These are phyloP conservation scores for Hypomecis atomaria DNA, from an alignment of 2,888 invertebrate species.

Conservation along the genomic window DNA sequence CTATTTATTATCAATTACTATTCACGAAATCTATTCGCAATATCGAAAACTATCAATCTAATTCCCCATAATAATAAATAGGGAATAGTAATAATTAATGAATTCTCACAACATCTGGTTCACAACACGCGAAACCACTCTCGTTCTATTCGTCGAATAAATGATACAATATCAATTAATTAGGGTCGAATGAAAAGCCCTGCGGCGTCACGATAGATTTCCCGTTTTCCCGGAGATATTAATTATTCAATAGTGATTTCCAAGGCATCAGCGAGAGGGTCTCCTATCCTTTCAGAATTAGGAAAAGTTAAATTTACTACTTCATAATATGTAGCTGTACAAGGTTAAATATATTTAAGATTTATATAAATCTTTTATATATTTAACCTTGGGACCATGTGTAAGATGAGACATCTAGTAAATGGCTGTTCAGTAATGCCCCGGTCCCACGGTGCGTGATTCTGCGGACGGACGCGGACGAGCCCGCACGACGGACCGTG, in stretches of 20 bases:
- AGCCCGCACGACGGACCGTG: too few species aligned
- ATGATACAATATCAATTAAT: constrained; percentile 44
- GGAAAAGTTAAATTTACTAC: too few species aligned
- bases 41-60: constrained; percentile 11
- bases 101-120: constrained; percentile 22
- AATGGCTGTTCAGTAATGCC: too few species aligned
- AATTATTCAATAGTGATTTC: constrained; percentile 73
- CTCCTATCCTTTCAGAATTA: constrained; percentile 40
- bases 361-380: too few species aligned
- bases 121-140: constrained; percentile 37
- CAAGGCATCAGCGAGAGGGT: constrained; percentile 55
- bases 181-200: constrained; percentile 38
- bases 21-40: neutral
- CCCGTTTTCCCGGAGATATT: constrained; percentile 50
- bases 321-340: too few species aligned
- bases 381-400: too few species aligned
- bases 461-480: too few species aligned
- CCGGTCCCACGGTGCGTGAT: too few species aligned
- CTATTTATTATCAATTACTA: too few species aligned
- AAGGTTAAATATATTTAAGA: too few species aligned
- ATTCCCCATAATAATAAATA: constrained; percentile 3
- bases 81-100: constrained; percentile 7
- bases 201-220: constrained; percentile 39
- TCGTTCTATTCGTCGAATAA: constrained; percentile 36
- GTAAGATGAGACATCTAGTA: too few species aligned